Evolutionary conservation across 1,140 invertebrate species (phyloP).

Genomic region (Theocolax elegans): DNA sequence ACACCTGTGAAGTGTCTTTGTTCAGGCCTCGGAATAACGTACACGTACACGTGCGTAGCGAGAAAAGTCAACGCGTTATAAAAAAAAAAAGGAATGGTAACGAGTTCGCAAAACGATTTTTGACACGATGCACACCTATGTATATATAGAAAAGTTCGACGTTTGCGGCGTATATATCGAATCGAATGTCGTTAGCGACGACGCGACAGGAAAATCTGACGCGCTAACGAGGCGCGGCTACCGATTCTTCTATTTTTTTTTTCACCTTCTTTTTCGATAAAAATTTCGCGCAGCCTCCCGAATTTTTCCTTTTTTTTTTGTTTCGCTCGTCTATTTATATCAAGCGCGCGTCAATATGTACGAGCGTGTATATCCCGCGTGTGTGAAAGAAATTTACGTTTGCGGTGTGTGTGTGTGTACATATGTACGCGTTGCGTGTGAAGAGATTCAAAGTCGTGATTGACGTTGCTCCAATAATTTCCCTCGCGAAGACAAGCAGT

Average conservation of each 20-base stretch:
- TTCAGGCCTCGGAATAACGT: background rate
- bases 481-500: too few species aligned
- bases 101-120: constrained; percentile 29
- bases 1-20: background rate
- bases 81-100: constrained; percentile 25
- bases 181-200: constrained; percentile 22
- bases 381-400: too few species aligned
- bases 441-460: too few species aligned
- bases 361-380: too few species aligned
- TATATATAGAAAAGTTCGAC: background rate
- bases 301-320: background rate
- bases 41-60: background rate
- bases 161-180: background rate
- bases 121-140: background rate
- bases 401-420: background rate
- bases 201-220: constrained; percentile 9
- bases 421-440: too few species aligned
- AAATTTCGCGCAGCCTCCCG: background rate
- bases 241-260: constrained; percentile 13
- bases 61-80: constrained; percentile 27
- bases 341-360: background rate
- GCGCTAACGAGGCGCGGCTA: constrained; percentile 26
- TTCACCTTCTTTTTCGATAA: background rate
- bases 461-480: too few species aligned
- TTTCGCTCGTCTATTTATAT: background rate